A percentile compares a stretch with the other conserved stretches of the same genome.
Conservation (phyloP, 2,113 vertebrate genomes). For the Petrocephalus microphthalmus region DNA sequence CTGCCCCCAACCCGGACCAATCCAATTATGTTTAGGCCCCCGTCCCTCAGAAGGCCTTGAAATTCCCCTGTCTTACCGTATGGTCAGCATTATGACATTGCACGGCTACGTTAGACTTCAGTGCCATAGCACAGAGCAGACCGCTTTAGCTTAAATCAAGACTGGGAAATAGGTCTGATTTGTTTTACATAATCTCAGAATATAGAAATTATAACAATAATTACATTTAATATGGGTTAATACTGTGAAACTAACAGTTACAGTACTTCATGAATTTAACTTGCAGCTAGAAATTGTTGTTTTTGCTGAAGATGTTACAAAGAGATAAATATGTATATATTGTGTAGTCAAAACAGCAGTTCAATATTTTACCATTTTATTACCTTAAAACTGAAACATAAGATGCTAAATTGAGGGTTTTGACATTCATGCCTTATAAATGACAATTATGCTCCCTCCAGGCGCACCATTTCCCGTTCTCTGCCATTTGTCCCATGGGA, state of each 20-base stretch:
- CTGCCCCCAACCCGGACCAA: too few relatives aligned
- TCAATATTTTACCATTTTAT: background rate
- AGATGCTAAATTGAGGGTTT: background rate
- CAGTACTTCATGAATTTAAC: background rate
- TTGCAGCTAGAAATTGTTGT: background rate
- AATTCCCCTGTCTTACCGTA: too few relatives aligned
- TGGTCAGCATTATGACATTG: too few relatives aligned
- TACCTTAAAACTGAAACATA: background rate
- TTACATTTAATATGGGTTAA: background rate
- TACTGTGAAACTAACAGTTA: background rate
- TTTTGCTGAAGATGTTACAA: background rate
- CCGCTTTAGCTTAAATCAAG: too few relatives aligned
- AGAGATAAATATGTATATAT: background rate
- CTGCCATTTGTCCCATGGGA: background rate
- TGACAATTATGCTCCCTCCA: background rate
- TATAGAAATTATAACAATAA: background rate
- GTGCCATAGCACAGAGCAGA: too few relatives aligned
- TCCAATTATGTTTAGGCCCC: too few relatives aligned
- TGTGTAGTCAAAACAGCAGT: background rate
- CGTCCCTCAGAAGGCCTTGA: too few relatives aligned
- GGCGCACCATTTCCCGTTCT: background rate
- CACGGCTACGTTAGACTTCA: too few relatives aligned
- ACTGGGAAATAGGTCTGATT: background rate
- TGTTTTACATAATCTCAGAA: background rate
- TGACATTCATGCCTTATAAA: background rate